These are phyloP conservation scores for Helicoverpa armigera DNA, from an alignment of 1,140 invertebrate genomes.

Conservation along the genomic window DNA sequence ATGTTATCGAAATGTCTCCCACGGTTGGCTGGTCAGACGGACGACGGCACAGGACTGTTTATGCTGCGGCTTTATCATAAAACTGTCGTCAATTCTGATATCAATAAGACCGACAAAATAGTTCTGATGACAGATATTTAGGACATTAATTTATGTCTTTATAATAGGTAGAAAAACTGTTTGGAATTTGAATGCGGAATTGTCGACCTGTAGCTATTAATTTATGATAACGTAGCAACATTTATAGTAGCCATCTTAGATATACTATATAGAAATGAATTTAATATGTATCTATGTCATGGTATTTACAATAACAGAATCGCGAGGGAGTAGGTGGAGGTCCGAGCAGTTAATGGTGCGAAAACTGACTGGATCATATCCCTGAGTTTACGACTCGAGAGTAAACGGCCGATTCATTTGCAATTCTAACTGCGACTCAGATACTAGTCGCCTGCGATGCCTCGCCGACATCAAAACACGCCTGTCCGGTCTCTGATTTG, in stretches of 20 bases:
- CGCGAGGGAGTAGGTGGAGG: conserved; percentile 68
- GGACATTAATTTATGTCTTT: conserved; percentile 39
- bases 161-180: conserved; percentile 13
- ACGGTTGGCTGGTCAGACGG: conserved; percentile 61
- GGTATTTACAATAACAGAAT: conserved; percentile 77
- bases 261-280: not conserved
- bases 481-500: conserved; percentile 43
- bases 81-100: conserved; percentile 40
- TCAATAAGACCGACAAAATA: conserved; percentile 42
- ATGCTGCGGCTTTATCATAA: conserved; percentile 47
- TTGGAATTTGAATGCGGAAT: not conserved
- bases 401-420: conserved; percentile 85
- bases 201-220: conserved; percentile 10
- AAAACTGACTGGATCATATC: conserved; percentile 86
- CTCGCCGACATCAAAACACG: conserved; percentile 54
- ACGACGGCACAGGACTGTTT: conserved; percentile 42
- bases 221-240: not conserved
- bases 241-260: not conserved
- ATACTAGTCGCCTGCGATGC: conserved; percentile 66
- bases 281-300: conserved; percentile 45
- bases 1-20: conserved; percentile 69
- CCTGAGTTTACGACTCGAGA: conserved; percentile 81
- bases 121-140: conserved; percentile 31
- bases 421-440: conserved; percentile 83
- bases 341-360: conserved; percentile 84